Evolutionary conservation across 2,797 vertebrate genomes (phyloP), one percentile per base, ranked within the genome.

Genomic region (Galagoides demidoff): DNA sequence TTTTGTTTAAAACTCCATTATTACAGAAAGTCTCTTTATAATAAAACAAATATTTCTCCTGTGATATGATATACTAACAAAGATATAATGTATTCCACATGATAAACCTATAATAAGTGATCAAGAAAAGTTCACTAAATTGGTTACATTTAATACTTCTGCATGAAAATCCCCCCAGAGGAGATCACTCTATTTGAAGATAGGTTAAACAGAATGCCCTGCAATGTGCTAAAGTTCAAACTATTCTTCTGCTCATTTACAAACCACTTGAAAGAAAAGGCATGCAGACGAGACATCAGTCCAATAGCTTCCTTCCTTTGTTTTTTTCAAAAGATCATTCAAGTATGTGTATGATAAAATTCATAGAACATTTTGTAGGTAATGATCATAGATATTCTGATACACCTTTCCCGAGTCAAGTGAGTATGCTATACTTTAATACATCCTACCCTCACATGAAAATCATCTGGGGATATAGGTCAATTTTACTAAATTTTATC

Each of bases 21-120:
- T 85, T 73, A n/a, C 0, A 93, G 13, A 31, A 92, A 84, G 66
- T 92, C 45, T 34, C 19, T 90, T 81, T 52, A 29, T 20, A 93
- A 79, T 63, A 9, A 89, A 91, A 73, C 45, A 93, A 84, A 64
- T 70, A 86, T 39, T 84, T 93, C 11, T 79, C 49, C 52, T 70
- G 22, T 13, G 74, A 73, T 37, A 4, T 83, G 27, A 16, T 81
- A 0, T 43, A 17, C 25, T 87, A 89, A 81, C 31, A 29, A 79
- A 89, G 31, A 74, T 37, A 91, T 29, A 74, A 37, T 37, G 85
- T 31, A 61, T 90, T 27, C 39, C 61, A 34, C 52, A 66, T 49
- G 34, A 86, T 64, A 78, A 93, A 49, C 5, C 52, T 31, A 68
- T 31, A 88, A 10, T 39, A 93, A 74, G 2, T 3, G 1, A 57